Evolutionary conservation across 1,140 invertebrate species (phyloP), one percentile per base, ranked within the genome.

Genomic region (Pantala flavescens): DNA sequence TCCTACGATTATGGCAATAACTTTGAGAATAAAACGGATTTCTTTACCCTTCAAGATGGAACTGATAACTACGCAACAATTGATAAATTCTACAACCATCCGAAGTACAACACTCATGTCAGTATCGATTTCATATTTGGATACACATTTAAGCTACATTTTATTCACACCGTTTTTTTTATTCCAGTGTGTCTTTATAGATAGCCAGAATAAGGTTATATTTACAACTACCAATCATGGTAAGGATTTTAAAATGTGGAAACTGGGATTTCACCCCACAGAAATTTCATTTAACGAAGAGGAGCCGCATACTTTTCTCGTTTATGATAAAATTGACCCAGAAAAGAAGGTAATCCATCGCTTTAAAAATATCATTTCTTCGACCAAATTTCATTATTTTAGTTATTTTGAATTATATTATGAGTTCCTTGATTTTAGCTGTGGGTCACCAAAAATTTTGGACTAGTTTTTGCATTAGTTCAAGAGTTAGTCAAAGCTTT

Each of bases 1-100:
- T 96, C 94, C 23, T 90, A 91, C 81, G 88, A 96, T 82, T 95
- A 95, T 83, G 94, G 94, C 0, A 87, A 89, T 77, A 89, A 86
- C 0, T 96, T 94, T 79, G 80, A 82, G 11, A 91, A 94, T 78
- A 90, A 90, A 82, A 92, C 90, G 1, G 86, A 89, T 19, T 81
- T 83, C 28, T 92, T 93, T 78, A 85, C 82, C 74, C 78, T 91
- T 21, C 82, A 83, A 11, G 81, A 86, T 75, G 79, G 74, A 73
- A 72, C n/a, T 70, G 23, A 81, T 43, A 77, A 79, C 36, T 89
- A 91, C 82, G 88, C 92, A 7, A 87, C 88, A 16, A 84, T 95
- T 74, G 90, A 93, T 78, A 93, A 91, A 77, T 95, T 94, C 83
- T 92, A 90, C 78, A 93, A 92, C 80, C 92, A 94, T 84, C 90